These are phyloP conservation scores for Acleris laterana DNA, from an alignment of 2,888 invertebrate species.

Conservation along the genomic window DNA sequence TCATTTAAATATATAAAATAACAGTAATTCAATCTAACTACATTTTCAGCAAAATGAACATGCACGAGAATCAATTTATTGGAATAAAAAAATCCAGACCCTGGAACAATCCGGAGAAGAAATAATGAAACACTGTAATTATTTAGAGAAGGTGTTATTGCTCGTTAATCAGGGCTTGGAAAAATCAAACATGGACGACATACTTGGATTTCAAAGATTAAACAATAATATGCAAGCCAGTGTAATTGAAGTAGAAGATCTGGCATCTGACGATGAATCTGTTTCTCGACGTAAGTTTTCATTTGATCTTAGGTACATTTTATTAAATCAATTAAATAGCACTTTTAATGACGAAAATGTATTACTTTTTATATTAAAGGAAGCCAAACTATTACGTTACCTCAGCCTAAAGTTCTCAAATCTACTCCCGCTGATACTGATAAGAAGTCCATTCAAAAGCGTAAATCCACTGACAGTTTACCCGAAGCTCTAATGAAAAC, in stretches of 20 bases:
- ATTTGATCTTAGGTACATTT: too few species aligned
- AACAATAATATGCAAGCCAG: conserved; percentile 41
- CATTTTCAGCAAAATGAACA: conserved; percentile 63
- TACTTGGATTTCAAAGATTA: conserved; percentile 42
- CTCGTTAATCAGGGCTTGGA: conserved; percentile 68
- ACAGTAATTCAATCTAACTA: neutral
- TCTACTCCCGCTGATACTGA: conserved; percentile 38
- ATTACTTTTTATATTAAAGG: conserved; percentile 52
- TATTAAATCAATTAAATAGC: too few species aligned
- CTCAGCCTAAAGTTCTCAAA: conserved; percentile 59
- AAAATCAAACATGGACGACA: conserved; percentile 43
- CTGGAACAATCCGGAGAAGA: conserved; percentile 61
- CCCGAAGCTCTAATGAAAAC: conserved; percentile 38
- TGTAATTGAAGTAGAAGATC: conserved; percentile 61
- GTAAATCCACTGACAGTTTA: conserved; percentile 23
- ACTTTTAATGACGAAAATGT: neutral
- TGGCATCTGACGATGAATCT: conserved; percentile 67
- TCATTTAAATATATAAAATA: too few species aligned
- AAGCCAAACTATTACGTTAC: conserved; percentile 65
- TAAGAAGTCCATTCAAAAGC: conserved; percentile 36
- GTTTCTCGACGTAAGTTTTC: conserved; percentile 56
- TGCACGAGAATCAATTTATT: conserved; percentile 60
- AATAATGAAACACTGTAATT: conserved; percentile 59
- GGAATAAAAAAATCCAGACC: conserved; percentile 58
- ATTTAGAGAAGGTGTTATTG: conserved; percentile 66